phyloP scores from a whole-genome alignment of 2,888 invertebrate species.

The Diaprepes abbreviatus region DNA sequence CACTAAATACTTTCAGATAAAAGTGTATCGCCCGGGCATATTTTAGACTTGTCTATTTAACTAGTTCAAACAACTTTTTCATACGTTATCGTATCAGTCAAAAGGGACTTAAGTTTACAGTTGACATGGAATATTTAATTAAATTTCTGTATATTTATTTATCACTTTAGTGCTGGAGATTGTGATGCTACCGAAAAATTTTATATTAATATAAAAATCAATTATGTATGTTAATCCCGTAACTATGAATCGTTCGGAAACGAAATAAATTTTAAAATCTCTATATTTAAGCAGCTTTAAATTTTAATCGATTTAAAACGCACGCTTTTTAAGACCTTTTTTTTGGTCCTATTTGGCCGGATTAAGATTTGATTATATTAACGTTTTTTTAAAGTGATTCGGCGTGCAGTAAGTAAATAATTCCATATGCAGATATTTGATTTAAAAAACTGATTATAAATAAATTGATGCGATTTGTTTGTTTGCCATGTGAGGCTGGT shows the following conservation, averaged over 20 bases:
- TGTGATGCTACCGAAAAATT: constrained; percentile 29
- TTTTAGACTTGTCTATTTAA: constrained; percentile 12
- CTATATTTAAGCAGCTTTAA: not conserved
- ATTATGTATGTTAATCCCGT: constrained; percentile 9
- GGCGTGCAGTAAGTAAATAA: too few relatives aligned
- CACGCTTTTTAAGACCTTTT: too few relatives aligned
- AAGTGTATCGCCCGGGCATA: not conserved
- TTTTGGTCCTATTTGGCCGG: too few relatives aligned
- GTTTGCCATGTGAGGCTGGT: too few relatives aligned
- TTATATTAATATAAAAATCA: constrained; percentile 5
- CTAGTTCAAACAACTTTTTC: not conserved
- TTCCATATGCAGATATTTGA: too few relatives aligned
- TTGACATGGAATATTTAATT: not conserved
- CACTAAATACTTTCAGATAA: not conserved
- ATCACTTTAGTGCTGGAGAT: constrained; percentile 27
- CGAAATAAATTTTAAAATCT: too few relatives aligned
- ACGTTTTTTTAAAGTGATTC: too few relatives aligned
- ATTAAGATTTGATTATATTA: too few relatives aligned
- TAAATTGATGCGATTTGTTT: too few relatives aligned
- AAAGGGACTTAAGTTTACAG: constrained; percentile 3
- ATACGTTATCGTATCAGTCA: not conserved
- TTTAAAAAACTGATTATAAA: too few relatives aligned
- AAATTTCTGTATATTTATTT: constrained; percentile 30
- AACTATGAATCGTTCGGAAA: not conserved
- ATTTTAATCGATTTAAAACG: too few relatives aligned